Conservation (phyloP, 2,113 vertebrate species). For the Osmerus eperlanus region DNA sequence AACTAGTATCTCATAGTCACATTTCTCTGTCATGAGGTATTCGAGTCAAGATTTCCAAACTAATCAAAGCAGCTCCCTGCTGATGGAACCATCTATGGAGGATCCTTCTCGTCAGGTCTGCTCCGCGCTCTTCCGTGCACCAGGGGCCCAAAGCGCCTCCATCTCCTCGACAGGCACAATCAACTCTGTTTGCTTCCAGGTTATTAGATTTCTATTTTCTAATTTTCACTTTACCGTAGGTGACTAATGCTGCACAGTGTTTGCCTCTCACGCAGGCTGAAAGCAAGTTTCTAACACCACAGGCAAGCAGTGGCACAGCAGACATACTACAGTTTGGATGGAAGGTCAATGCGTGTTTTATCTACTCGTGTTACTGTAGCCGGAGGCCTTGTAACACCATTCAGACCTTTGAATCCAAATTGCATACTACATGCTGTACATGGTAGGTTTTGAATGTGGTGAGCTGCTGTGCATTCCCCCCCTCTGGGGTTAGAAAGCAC, state of each 20-base stretch:
- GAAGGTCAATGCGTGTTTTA: background rate
- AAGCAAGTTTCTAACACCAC: slow-evolving; percentile 9
- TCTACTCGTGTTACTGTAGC: too few species aligned
- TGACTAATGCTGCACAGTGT: background rate
- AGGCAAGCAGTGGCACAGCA: background rate
- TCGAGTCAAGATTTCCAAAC: background rate
- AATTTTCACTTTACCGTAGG: slow-evolving; percentile 3
- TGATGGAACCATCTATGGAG: background rate
- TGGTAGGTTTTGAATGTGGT: slow-evolving; percentile 19
- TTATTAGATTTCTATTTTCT: slow-evolving; percentile 20
- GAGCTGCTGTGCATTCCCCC: background rate
- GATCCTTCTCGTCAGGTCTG: slow-evolving; percentile 33
- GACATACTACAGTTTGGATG: background rate
- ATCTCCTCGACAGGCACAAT: slow-evolving; percentile 25
- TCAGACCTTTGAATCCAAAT: too few species aligned
- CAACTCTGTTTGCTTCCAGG: slow-evolving; percentile 8
- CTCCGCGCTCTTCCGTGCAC: slow-evolving; percentile 20
- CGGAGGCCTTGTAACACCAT: too few species aligned
- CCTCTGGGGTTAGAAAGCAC: slow-evolving; percentile 13
- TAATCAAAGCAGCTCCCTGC: slow-evolving; percentile 1
- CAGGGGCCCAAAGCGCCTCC: slow-evolving; percentile 21
- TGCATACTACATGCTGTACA: background rate
- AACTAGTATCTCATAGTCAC: too few species aligned
- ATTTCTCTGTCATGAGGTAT: too few species aligned
- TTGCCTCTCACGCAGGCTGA: background rate